phyloP scores from a whole-genome alignment of 2,888 invertebrate species.

The Ochlodes sylvanus region DNA sequence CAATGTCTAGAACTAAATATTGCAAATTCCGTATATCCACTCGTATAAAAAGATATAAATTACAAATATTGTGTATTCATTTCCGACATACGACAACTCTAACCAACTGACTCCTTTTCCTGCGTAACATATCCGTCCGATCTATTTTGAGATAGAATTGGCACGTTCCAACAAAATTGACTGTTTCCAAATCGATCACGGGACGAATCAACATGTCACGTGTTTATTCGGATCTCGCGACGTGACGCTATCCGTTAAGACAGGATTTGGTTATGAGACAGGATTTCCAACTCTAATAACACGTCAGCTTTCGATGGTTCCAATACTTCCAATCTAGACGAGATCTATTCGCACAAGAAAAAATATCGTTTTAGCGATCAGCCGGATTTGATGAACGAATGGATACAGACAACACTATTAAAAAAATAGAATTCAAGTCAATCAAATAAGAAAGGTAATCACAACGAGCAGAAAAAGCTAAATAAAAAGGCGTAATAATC shows the following conservation, averaged over 20 bases:
- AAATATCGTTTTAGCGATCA: background rate
- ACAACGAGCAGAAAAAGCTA: too few relatives aligned
- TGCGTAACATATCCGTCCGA: background rate
- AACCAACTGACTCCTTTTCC: background rate
- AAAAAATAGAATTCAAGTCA: too few relatives aligned
- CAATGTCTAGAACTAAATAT: too few relatives aligned
- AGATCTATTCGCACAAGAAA: background rate
- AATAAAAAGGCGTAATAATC: too few relatives aligned
- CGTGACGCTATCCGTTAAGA: constrained; percentile 9
- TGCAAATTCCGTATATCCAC: too few relatives aligned
- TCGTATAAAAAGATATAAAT: too few relatives aligned
- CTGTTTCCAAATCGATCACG: constrained; percentile 18
- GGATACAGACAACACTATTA: too few relatives aligned
- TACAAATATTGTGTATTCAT: background rate
- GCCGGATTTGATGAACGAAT: too few relatives aligned
- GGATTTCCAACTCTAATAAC: background rate
- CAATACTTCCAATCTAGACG: background rate
- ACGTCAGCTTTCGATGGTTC: background rate
- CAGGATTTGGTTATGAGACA: constrained; percentile 13
- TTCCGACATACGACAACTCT: background rate
- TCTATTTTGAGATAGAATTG: constrained; percentile 13
- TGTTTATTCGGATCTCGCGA: background rate
- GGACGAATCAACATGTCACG: constrained; percentile 8
- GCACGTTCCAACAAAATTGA: constrained; percentile 11
- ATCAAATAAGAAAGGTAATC: too few relatives aligned